phyloP scores from a whole-genome alignment of 2,888 invertebrate genomes.

The Mesoligia furuncula region DNA sequence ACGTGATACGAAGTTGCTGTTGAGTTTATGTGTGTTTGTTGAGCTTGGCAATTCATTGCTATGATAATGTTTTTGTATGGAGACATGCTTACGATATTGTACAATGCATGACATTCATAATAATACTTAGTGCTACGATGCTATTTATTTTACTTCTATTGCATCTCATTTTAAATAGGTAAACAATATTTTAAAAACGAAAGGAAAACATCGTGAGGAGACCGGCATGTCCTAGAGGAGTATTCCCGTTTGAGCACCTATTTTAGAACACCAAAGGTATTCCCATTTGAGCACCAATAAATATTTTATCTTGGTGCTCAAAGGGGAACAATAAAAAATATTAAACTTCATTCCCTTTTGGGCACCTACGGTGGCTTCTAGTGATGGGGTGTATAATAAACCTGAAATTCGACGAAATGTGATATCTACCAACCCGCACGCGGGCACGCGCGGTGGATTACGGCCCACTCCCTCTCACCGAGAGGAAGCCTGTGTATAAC shows the following conservation, averaged over 20 bases:
- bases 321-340: too few relatives aligned
- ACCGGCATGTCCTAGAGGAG: too few relatives aligned
- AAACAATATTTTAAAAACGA: not conserved
- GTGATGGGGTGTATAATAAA: too few relatives aligned
- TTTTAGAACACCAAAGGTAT: too few relatives aligned
- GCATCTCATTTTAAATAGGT: not conserved
- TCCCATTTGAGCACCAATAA: too few relatives aligned
- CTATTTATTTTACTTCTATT: not conserved
- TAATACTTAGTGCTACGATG: not conserved
- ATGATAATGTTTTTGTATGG: conserved; percentile 7
- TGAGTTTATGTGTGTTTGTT: conserved; percentile 10
- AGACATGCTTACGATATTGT: not conserved
- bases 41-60: conserved; percentile 8
- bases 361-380: too few relatives aligned
- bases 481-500: not conserved
- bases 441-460: not conserved
- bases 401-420: not conserved
- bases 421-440: not conserved
- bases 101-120: not conserved
- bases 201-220: not conserved
- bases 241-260: too few relatives aligned
- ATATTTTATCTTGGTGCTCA: too few relatives aligned
- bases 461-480: not conserved
- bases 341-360: too few relatives aligned
- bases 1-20: conserved; percentile 37